Evolutionary conservation across 2,888 invertebrate species (phyloP), one percentile per base, ranked within the genome.

Genomic region (Drosophila stalkeri): DNA sequence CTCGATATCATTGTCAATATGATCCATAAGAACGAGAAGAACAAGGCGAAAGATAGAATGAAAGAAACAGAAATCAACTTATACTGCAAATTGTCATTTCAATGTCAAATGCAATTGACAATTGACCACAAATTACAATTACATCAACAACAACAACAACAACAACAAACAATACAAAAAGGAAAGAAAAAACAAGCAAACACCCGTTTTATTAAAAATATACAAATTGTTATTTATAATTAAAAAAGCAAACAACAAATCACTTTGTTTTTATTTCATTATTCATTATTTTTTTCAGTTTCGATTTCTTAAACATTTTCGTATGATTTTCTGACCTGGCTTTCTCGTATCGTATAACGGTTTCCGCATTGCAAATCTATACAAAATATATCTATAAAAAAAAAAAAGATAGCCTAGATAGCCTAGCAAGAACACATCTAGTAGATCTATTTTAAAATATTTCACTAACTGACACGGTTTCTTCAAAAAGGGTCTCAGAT

Each of bases 191-290:
- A 54, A 39, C 35, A 54, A 54, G 23, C 63, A 80, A 72, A 74
- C 55, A 55, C 41, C 83, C 88, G 80, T 90, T 91, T 91, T 87
- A 92, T 91, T 82, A 79, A 90, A 91, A 91, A 92, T 92, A 91
- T 91, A 91, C 86, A 92, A 92, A 91, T 91, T 92, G 91, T 91
- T 91, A 91, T 91, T 91, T 92, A 91, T 91, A 91, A 92, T 92
- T 91, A 91, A 91, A 91, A 92, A 91, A 81, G 82, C 80, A 82
- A 86, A 84, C 83, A 80, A 81, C 74, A 72, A 82, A 70, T 56
- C 18, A 61, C 62, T 75, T 90, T 82, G 86, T 91, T 87, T 87
- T 90, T 69, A 80, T 80, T 86, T 83, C 72, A 66, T 77, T 91
- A 85, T 70, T 18, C 3, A 52, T 64, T n/a, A 8, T 41, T 57